Evolutionary conservation across 2,888 invertebrate species (phyloP), one percentile per base, ranked within the genome.

Genomic region (Colletes collaris): DNA sequence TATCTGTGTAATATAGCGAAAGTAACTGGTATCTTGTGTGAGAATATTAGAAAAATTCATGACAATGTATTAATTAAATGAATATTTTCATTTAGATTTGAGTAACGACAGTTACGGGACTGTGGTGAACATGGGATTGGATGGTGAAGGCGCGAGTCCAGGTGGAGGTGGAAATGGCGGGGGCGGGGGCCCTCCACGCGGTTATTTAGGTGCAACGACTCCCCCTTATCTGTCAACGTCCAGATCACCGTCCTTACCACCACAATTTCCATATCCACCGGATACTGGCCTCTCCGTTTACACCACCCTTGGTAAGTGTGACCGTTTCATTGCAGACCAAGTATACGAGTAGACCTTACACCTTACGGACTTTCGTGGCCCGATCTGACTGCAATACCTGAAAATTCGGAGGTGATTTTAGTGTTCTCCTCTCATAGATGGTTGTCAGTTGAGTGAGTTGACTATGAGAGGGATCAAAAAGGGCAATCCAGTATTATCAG

Each of bases 71-170:
- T 62, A 67, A 76, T 46, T 0, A 11, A 27, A 50, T 6, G 16
- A 27, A 37, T 7, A 44, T 40, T 70, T 59, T 2, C 3, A 13
- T 60, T 55, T 94, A 97, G 97, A 97, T 94, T 94, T 97, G 86
- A 97, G 97, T 88, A 97, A 97, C 93, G 97, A 98, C 93, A 97
- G 97, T 93, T 98, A 97, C 93, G 97, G 97, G 86, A 97, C 97
- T 11, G 97, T 95, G 62, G 95, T 97, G 82, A 97, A 97, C 91
- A 95, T 97, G 94, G 97, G 97, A 6, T 95, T 97, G 91, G 97
- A 97, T 80, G 94, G 94, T 87, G 97, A 97, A 89, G 97, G 97
- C 62, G 96, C 97, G 11, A 96, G 96, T 91, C 96, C 95, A 80
- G 94, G 96, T 93, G 96, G 94, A 92, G 93, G 91, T 87, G 93